Conservation (phyloP, 2,888 invertebrate genomes). For the Dermolepida albohirtum region DNA sequence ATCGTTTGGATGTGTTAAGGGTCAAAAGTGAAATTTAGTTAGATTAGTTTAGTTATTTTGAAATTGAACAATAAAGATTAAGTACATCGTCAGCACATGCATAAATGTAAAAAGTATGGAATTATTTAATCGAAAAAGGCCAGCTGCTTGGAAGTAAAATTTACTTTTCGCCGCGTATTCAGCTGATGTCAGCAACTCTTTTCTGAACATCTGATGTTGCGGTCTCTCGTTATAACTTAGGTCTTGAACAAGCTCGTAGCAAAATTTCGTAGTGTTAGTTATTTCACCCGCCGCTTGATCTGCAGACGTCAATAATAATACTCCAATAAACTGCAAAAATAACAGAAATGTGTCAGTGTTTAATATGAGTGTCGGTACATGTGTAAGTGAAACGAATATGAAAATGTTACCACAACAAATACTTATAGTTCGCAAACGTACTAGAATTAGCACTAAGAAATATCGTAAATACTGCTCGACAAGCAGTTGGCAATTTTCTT, state of each 20-base stretch:
- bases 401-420: not conserved
- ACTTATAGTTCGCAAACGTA: no score
- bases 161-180: constrained; percentile 5
- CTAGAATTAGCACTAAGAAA: no score
- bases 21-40: no score
- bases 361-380: no score
- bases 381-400: no score
- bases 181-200: constrained; percentile 15
- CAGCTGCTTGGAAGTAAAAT: constrained; percentile 27
- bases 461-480: no score
- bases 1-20: no score
- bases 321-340: constrained; percentile 29
- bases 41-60: not conserved
- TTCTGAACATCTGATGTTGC: constrained; percentile 13
- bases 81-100: constrained; percentile 19
- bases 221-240: not conserved
- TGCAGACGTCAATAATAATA: constrained; percentile 12
- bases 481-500: no score
- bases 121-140: constrained; percentile 26
- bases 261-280: constrained; percentile 18
- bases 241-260: constrained; percentile 24
- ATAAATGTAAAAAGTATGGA: constrained; percentile 23
- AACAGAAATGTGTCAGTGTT: not conserved
- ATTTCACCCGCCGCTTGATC: constrained; percentile 12
- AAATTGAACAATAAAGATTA: constrained; percentile 31